Base-by-base conservation (phyloP, 2,113 vertebrate genomes). In the Alexandromys fortis region DNA sequence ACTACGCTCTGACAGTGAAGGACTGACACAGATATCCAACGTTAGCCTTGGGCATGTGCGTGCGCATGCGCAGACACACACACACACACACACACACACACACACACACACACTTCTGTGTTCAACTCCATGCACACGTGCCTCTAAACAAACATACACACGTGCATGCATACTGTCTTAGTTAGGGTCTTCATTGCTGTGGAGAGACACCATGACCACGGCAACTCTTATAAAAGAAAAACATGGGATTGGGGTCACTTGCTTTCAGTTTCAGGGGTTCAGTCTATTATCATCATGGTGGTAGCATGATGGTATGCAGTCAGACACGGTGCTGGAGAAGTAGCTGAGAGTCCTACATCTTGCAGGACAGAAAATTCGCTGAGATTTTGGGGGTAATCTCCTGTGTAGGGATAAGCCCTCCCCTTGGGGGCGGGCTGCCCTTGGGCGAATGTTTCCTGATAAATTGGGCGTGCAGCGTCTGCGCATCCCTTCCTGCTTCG, bases 1-100 rank as follows among this genome's bases (percentile, higher is more conserved):
- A 61, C 21, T 55, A 12, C 14, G 35, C 38, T 58, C 79, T 55
- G n/a, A 82, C 55, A 38, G 21, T 16, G 49, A 38, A 82, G 61
- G 52, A 61, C 8, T 61, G 22, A 45, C 24, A 33, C 33, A 65
- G 38, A 67, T 33, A 47, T 47, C 4, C 26, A 45, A 86, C 11
- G 33, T 86, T 33, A 86, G 8, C 14, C 61, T 47, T 30, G 26
- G 24, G 9, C 35, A 30, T 1, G 11, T 4, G 11, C 16, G 16
- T 26, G 16, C 6, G 13, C 12, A 19, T 1, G 47, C 26, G 16
- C 26, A 77, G 0, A 9, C 12, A 77, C 3, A 9, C 12, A 5
- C 3, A n/a, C 16, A 21, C n/a, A n/a, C n/a, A n/a, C n/a, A n/a
- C 30, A 35, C 52, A 55, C 10, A 61, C 11, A 10, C 12, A 2